Percentiles rank a stretch among this genome's conserved stretches.
Conservation (phyloP, 2,113 vertebrate genomes). For the Mellivora capensis region DNA sequence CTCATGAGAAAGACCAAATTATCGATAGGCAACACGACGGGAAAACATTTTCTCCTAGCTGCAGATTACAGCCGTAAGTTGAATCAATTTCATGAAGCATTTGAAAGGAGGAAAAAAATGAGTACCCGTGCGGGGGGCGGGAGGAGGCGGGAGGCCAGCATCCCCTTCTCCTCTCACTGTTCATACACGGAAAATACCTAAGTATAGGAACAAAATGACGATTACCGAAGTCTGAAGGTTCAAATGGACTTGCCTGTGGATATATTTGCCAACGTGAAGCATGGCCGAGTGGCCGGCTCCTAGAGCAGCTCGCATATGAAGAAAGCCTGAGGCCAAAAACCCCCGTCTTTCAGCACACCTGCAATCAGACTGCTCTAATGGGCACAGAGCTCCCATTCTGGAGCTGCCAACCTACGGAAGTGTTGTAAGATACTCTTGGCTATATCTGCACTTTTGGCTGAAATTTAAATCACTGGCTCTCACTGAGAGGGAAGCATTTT, state of each 20-base stretch:
- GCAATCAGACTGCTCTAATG: not conserved
- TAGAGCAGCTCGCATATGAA: not conserved
- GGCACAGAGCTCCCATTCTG: not conserved
- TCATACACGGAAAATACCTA: too few relatives aligned
- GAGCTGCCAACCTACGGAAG: not conserved
- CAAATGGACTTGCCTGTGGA: not conserved
- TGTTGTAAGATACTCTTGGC: not conserved
- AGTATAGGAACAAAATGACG: not conserved
- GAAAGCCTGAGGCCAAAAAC: not conserved
- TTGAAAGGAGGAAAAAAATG: not conserved
- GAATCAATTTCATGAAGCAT: not conserved
- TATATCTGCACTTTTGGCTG: not conserved
- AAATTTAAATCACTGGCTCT: not conserved
- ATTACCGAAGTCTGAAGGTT: not conserved
- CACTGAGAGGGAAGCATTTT: too few relatives aligned
- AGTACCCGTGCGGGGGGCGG: rapidly evolving
- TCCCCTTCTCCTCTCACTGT: not conserved
- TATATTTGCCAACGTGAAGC: not conserved
- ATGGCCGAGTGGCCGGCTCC: not conserved
- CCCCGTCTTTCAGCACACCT: not conserved
- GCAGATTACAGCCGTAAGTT: too few relatives aligned
- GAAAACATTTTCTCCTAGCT: not conserved
- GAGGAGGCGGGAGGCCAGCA: not conserved
- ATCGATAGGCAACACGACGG: not conserved
- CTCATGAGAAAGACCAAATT: not conserved